Base-by-base conservation (phyloP, 2,797 vertebrate species). In the Aplochiton taeniatus region DNA sequence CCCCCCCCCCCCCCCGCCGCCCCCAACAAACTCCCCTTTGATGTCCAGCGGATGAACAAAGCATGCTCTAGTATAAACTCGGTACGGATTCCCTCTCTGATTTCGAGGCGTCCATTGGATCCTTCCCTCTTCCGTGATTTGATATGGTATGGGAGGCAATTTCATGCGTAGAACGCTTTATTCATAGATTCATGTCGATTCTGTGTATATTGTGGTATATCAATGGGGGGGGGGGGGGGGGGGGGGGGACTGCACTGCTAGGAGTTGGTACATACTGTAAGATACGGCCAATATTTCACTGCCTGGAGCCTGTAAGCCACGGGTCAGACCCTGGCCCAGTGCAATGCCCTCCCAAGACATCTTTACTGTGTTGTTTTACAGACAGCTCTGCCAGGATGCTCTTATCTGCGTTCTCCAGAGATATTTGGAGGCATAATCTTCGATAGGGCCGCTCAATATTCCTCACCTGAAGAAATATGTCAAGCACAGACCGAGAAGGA, bases 301-400 rank as follows among this genome's bases (percentile, higher is more conserved):
- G 50, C 52, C 14, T 4, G 6, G 19, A 12, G 46, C 11, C n/a
- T 52, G 18, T 52, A 52, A 9, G n/a, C n/a, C 18, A 52, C 13
- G 18, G 59, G 31, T 46, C 47, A 11, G 41, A 61, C 47, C 20
- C 58, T 31, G 12, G 4, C 1, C 42, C 17, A 9, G 65, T 69
- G 73, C 72, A 80, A 69, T 77, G 77, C 52, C 72, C 77, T 68
- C 78, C 66, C 69, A 70, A 72, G 84, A 85, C 84, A 73, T 75
- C 82, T 86, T 87, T 86, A 88, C 75, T 46, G 83, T 78, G 82
- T 71, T 83, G 80, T 86, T 87, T 89, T 83, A 87, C 83, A 80
- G 81, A 85, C 63, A 16, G 68, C 73, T 60, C 74, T 56, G 63
- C 75, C 50, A 63, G 54, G 66, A 52, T 50, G 68, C 14, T 62